Percentiles rank a stretch among this genome's conserved stretches.
Conservation (phyloP, 2,113 vertebrate genomes). For the Odocoileus virginianus region DNA sequence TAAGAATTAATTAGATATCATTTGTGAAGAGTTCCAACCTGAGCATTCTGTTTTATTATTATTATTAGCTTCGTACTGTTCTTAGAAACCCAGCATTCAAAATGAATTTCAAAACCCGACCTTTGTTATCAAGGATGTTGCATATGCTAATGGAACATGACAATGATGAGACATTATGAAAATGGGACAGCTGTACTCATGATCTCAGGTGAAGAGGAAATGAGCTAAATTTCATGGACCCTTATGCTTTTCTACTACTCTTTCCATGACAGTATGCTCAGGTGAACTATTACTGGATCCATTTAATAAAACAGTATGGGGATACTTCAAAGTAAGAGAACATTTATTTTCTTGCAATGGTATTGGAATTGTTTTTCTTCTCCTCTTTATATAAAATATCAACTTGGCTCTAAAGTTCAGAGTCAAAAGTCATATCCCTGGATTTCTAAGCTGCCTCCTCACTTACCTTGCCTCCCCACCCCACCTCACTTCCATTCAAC, state of each 20-base stretch:
- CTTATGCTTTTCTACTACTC: neutral
- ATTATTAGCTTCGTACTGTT: slow-evolving; percentile 1
- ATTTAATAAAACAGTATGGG: neutral
- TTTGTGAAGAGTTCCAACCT: slow-evolving; percentile 33
- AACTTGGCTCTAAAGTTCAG: neutral
- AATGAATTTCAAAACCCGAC: neutral
- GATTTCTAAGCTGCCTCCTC: neutral
- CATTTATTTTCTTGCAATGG: neutral
- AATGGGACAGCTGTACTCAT: neutral
- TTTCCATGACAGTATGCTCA: neutral
- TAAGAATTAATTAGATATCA: slow-evolving; percentile 54
- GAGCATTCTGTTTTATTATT: slow-evolving; percentile 36
- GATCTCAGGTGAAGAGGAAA: neutral
- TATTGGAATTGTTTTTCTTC: neutral
- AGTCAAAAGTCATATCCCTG: neutral
- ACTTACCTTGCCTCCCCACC: neutral
- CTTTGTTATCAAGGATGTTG: neutral
- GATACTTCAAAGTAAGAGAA: neutral
- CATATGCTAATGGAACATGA: neutral
- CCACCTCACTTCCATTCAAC: neutral
- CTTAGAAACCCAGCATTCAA: slow-evolving; percentile 26
- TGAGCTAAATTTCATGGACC: neutral
- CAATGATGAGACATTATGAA: neutral
- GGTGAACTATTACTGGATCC: neutral
- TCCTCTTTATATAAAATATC: neutral